Conservation (phyloP, 2,113 vertebrate species). For the Cephalopterus ornatus region DNA sequence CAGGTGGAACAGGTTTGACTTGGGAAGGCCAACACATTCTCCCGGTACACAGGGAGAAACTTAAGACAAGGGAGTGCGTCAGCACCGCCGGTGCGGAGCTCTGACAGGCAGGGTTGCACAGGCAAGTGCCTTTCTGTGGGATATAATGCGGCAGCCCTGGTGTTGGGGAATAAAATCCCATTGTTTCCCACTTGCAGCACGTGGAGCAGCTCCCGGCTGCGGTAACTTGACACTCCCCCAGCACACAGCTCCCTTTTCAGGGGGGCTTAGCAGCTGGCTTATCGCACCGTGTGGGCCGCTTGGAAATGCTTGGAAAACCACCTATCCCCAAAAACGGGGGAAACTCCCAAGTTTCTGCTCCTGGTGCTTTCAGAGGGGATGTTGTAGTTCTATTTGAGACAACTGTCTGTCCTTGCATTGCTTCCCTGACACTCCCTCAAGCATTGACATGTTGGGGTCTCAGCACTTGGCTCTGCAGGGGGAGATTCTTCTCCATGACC, state of each 20-base stretch:
- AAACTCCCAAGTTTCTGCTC: neutral
- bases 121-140: neutral
- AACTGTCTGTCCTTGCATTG: neutral
- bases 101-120: neutral
- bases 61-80: neutral
- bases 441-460: fast-evolving
- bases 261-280: slow-evolving; percentile 17
- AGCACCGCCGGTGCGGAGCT: neutral
- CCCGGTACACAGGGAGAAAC: neutral
- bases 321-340: neutral
- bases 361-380: neutral
- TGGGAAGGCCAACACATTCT: neutral
- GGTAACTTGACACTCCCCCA: slow-evolving; percentile 16
- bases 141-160: neutral
- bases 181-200: neutral
- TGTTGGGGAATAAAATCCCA: slow-evolving; percentile 42
- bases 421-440: neutral
- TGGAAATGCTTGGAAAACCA: neutral
- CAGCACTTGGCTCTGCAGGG: neutral
- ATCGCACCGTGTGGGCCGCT: neutral
- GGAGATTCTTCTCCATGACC: neutral
- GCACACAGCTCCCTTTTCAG: neutral
- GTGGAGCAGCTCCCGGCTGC: neutral
- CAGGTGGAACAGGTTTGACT: slow-evolving; percentile 4
- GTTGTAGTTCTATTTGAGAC: neutral